Evolutionary conservation across 92 coral and sea anemone genomes (phyloP), one percentile per base, ranked within the genome.

Genomic region (Zoanthus gigantus): DNA sequence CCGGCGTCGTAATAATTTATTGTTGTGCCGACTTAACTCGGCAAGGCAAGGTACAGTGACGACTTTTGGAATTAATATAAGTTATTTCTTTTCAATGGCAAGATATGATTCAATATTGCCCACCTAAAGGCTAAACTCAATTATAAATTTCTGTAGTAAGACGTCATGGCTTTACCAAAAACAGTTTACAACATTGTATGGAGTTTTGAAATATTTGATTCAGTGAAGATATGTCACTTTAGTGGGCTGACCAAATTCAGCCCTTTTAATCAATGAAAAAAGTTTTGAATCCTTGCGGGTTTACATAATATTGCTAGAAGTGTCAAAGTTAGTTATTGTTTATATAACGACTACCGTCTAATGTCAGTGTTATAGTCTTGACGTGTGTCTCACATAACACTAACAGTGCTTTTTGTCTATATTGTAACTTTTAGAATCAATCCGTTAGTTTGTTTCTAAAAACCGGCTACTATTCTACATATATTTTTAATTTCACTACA

Each of bases 191-290:
- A n/a, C 45, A 81, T 81, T 10, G 60, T 46, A 9, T 15, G 74
- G 10, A 66, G 58, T 67, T 48, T 81, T 80, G 73, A 7, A 65
- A 80, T 80, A 80, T 80, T 80, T 80, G 85, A 65, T 42, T 81
- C 65, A n/a, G 61, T 71, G 47, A 81, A 66, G 56, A 46, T 66
- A 12, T 29, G 75, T 7, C 12, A 66, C 66, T 44, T 65, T 66
- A 28, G 85, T 48, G 85, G 14, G 74, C 74, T 47, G 72, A 67
- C 75, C 9, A 68, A 80, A 67, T 31, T 15, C 12, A 42, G 60
- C 65, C 75, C 61, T 31, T 46, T 57, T 31, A 16, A 81, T 63
- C 85, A 65, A 30, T 34, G 47, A 29, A 45, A 71, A 81, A n/a
- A 29, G 3, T 66, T 42, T 73, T 81, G 47, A 73, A 81, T 28